A percentile compares a stretch with the other conserved stretches of the same genome.
Conservation (phyloP, 2,113 vertebrate species). For the Microtus ochrogaster region DNA sequence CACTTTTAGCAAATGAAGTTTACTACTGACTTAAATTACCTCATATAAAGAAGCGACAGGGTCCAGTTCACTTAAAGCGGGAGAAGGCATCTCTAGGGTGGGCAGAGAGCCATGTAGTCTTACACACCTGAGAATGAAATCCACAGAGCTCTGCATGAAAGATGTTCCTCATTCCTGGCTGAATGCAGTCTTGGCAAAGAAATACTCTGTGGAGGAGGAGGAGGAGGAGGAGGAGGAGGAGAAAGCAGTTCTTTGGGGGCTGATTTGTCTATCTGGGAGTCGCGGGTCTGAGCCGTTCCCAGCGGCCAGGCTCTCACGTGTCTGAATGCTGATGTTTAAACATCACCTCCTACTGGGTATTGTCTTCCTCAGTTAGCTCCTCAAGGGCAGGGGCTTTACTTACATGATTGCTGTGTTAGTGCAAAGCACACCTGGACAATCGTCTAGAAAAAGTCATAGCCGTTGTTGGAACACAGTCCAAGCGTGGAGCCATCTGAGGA, state of each 20-base stretch:
- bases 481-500: background rate
- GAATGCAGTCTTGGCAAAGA: background rate
- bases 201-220: background rate
- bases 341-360: background rate
- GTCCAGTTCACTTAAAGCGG: background rate
- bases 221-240: no score
- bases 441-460: background rate
- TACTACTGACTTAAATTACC: background rate
- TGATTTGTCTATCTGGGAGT: background rate
- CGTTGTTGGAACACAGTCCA: background rate
- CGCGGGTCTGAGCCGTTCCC: background rate
- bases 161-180: background rate
- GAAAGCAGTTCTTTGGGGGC: background rate
- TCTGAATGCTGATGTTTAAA: background rate
- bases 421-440: no score
- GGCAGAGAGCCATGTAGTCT: background rate
- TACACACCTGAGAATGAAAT: background rate
- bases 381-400: background rate
- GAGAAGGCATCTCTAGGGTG: background rate
- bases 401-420: background rate
- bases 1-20: slow-evolving; percentile 13
- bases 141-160: background rate
- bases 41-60: background rate
- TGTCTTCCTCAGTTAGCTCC: fast-evolving
- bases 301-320: background rate